Base-by-base conservation (phyloP, 2,888 invertebrate genomes). In the Drosophila putrida region DNA sequence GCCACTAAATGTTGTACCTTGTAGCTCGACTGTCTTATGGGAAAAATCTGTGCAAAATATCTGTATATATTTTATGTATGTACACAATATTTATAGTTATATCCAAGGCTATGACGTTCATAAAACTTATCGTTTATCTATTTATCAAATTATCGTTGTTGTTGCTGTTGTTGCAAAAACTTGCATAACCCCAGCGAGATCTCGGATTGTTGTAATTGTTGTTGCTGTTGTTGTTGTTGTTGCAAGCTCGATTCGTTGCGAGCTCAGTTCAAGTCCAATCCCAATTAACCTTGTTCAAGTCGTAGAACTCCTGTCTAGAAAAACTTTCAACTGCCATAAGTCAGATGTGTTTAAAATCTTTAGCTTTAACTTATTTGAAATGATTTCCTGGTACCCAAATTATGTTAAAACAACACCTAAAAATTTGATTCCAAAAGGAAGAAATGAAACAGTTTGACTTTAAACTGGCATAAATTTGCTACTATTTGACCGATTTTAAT, bases 91-190 rank as follows among this genome's bases (percentile, higher is more conserved):
- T 58, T 58, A 47, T 38, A 31, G 38, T 20, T 51, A 36, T 49
- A 39, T n/a, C 57, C 80, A 80, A 77, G 77, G 80, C 62, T 63
- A 36, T 35, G 20, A 11, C 3, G 64, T 51, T 66, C 80, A 61
- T 80, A 75, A 80, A 82, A 76, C 61, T 75, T 68, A 73, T 66
- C 61, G 78, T 75, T 77, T 80, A 86, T 83, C 87, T 66, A 66
- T 83, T 80, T 73, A 86, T 86, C 77, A 72, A 82, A 51, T 69
- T 70, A 63, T 64, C 64, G 72, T 46, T 49, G 67, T 10, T 15
- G 55, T n/a, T 13, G 66, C 6, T 8, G 38, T 51, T 33, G 41
- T 35, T 41, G 63, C 46, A 39, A 31, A 20, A 36, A 36, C 61
- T 71, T 71, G 74, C 65, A 73, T 62, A 75, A 75, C n/a, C 33